A percentile compares a stretch with the other conserved stretches of the same genome.
Evolutionary conservation across 2,888 invertebrate genomes (phyloP).

Genomic region (Scrobipalpa atriplicella): DNA sequence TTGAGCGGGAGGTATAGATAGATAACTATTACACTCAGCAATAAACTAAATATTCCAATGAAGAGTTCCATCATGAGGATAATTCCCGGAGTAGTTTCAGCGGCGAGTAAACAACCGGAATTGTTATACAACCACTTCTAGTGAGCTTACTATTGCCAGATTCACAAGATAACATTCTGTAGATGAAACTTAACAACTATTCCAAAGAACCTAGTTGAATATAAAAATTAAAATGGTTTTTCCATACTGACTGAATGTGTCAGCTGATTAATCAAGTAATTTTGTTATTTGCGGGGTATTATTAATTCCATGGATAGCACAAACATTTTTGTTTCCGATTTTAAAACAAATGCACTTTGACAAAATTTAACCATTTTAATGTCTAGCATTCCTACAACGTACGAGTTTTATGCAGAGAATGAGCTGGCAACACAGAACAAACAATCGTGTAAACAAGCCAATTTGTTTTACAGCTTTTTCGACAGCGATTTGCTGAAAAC

Average conservation of each 20-base stretch:
- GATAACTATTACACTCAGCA: not conserved
- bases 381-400: too few species aligned
- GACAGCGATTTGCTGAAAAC: not conserved
- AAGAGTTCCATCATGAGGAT: not conserved
- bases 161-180: not conserved
- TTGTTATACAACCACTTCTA: conserved; percentile 40
- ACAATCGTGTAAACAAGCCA: conserved; percentile 12
- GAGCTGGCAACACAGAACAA: not conserved
- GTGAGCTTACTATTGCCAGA: conserved; percentile 12
- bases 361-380: too few species aligned
- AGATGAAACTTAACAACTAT: too few species aligned
- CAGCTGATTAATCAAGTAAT: too few species aligned
- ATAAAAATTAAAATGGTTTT: too few species aligned
- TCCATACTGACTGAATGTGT: too few species aligned
- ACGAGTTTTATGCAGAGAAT: too few species aligned
- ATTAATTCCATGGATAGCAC: too few species aligned
- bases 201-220: too few species aligned
- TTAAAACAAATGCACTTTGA: too few species aligned
- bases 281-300: too few species aligned
- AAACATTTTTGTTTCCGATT: too few species aligned
- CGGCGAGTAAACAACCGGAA: conserved; percentile 40
- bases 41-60: not conserved
- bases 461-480: conserved; percentile 14
- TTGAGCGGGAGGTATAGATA: not conserved
- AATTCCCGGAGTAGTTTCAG: conserved; percentile 26